A percentile compares a stretch with the other conserved stretches of the same genome.
Evolutionary conservation across 2,113 vertebrate genomes (phyloP).

Genomic region (Brachyistius frenatus): DNA sequence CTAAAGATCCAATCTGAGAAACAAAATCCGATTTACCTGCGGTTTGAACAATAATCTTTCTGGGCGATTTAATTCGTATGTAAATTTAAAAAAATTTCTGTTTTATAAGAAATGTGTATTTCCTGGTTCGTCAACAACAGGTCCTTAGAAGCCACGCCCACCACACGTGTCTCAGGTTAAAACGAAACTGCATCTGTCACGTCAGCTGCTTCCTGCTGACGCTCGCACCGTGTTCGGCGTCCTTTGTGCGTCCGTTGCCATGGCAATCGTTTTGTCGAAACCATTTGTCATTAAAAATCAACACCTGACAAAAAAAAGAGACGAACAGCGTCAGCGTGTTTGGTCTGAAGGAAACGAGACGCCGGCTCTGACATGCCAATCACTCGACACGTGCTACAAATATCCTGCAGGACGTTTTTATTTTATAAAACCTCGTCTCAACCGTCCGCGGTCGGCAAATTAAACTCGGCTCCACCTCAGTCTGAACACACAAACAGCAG

Average conservation of each 20-base stretch:
- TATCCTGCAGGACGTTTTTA: slow-evolving; percentile 1
- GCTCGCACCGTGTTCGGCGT: no score
- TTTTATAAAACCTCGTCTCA: slow-evolving; percentile 39
- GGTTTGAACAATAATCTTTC: no score
- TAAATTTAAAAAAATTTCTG: no score
- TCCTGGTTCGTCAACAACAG: no score
- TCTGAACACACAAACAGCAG: slow-evolving; percentile 43
- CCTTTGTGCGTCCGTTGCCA: neutral
- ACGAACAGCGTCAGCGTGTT: neutral
- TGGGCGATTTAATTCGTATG: no score
- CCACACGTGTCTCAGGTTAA: neutral
- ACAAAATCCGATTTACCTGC: no score
- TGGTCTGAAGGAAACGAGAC: neutral
- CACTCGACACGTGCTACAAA: neutral
- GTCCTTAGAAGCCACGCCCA: no score
- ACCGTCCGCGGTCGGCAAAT: slow-evolving; percentile 39
- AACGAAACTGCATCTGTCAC: slow-evolving; percentile 12
- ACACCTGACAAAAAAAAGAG: no score
- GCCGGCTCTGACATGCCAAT: neutral
- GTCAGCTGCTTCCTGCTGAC: neutral
- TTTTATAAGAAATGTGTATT: no score
- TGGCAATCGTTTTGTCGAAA: neutral
- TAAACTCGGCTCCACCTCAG: slow-evolving; percentile 32
- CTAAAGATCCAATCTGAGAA: no score
- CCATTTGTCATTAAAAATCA: no score